These are phyloP conservation scores for Microctenopoma steveboyesi DNA, from an alignment of 2,797 vertebrate genomes.

Conservation along the genomic window DNA sequence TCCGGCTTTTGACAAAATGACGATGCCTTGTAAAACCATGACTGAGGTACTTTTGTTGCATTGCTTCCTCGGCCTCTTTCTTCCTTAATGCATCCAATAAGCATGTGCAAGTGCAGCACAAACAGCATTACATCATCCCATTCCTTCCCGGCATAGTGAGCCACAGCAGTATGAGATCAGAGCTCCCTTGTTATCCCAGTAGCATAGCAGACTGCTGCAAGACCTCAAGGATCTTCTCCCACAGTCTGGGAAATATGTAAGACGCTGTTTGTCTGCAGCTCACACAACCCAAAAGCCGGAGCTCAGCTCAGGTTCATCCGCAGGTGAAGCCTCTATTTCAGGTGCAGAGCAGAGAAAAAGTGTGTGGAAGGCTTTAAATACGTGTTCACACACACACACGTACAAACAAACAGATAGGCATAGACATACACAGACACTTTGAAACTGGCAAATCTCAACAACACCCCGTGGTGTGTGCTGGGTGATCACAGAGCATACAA, in stretches of 20 bases:
- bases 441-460: constrained; percentile 56
- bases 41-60: constrained; percentile 55
- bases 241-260: constrained; percentile 55
- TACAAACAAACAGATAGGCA: constrained; percentile 33
- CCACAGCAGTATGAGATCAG: constrained; percentile 75
- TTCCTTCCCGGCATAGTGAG: constrained; percentile 77
- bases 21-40: constrained; percentile 44
- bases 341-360: constrained; percentile 52
- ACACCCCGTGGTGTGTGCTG: constrained; percentile 65
- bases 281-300: constrained; percentile 34
- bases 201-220: constrained; percentile 72
- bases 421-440: constrained; percentile 49
- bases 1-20: constrained; percentile 48
- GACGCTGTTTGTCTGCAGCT: constrained; percentile 59
- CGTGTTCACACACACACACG: constrained; percentile 26
- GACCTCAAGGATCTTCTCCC: constrained; percentile 67
- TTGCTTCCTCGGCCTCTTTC: constrained; percentile 39
- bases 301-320: constrained; percentile 65
- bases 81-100: constrained; percentile 66
- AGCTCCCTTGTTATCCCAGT: constrained; percentile 64
- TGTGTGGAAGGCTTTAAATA: constrained; percentile 39
- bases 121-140: constrained; percentile 83
- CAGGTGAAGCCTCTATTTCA: constrained; percentile 76
- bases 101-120: constrained; percentile 65
- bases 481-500: constrained; percentile 72